Evolutionary conservation across 2,888 invertebrate species (phyloP), one percentile per base, ranked within the genome.

Genomic region (Hemaris fuciformis): DNA sequence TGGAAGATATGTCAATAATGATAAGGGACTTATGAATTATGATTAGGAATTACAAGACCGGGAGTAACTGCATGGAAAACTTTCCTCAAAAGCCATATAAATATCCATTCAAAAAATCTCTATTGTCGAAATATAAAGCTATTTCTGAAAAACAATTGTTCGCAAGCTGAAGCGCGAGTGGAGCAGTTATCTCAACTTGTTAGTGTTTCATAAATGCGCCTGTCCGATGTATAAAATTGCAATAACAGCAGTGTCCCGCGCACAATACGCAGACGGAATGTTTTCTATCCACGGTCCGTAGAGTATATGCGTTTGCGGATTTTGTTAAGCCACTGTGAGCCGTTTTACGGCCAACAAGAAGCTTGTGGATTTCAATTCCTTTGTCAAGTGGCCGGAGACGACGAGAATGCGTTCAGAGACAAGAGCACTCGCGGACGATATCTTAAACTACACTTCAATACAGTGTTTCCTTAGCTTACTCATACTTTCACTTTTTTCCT

Each of bases 291-390:
- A 25, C 61, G 31, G 57, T 42, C 58, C 58, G 31, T 38, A 46
- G 27, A 43, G 38, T 64, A 63, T 72, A 67, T 59, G 66, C 46
- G 65, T 64, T 65, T 63, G 65, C 68, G 76, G 75, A 76, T 75
- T 73, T 73, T 66, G 74, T 67, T 82, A 80, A 84, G 82, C 84
- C 77, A 74, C 75, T 73, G 68, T 74, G 74, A 80, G 80, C 74
- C 77, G 69, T 74, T 75, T 77, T 71, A 76, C 74, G 76, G 77
- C 77, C 76, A 77, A 77, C 78, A 78, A 83, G 82, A 73, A 74
- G 76, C 82, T 84, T 81, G 82, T 74, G 83, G 84, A 83, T 83
- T 85, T 84, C 83, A 82, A 82, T 83, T 84, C 78, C 81, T 83
- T 81, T 82, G 80, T 84, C 80, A 81, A 80, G 81, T 75, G 76